Evolutionary conservation across 1,140 invertebrate species (phyloP).

Genomic region (Orchestia grillus): DNA sequence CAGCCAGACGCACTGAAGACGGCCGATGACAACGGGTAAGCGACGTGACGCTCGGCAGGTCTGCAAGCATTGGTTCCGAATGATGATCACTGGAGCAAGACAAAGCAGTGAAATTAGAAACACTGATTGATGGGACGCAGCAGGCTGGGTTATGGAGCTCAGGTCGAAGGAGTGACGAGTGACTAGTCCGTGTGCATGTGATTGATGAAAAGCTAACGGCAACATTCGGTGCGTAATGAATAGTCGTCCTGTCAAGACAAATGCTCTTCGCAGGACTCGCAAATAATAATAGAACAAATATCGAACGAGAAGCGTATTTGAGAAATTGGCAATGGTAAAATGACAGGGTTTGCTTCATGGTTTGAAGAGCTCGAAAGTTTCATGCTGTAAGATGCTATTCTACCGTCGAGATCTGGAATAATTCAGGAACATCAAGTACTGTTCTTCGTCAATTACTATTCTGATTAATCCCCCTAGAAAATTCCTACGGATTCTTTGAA

Average conservation of each 20-base stretch:
- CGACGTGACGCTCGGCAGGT: not conserved
- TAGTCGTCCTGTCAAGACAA: not conserved
- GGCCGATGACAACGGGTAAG: not conserved
- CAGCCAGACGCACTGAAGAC: not conserved
- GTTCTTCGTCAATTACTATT: not conserved
- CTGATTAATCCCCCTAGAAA: not conserved
- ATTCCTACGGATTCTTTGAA: not conserved
- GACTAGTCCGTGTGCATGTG: not conserved
- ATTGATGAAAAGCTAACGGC: constrained; percentile 10
- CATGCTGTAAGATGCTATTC: not conserved
- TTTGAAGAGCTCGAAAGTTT: not conserved
- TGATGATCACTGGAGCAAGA: constrained; percentile 38
- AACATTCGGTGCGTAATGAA: not conserved
- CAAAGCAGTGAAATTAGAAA: constrained; percentile 48
- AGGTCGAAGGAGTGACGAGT: constrained; percentile 23
- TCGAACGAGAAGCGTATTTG: not conserved
- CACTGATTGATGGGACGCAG: constrained; percentile 41
- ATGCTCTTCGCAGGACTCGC: not conserved
- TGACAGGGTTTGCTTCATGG: not conserved
- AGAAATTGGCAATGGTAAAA: not conserved
- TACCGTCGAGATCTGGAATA: not conserved
- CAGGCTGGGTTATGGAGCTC: constrained; percentile 23
- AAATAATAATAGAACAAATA: constrained; percentile 5
- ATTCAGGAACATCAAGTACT: not conserved
- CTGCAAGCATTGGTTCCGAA: constrained; percentile 19